Conservation (phyloP, 2,888 invertebrate genomes). For the Tuta absoluta region DNA sequence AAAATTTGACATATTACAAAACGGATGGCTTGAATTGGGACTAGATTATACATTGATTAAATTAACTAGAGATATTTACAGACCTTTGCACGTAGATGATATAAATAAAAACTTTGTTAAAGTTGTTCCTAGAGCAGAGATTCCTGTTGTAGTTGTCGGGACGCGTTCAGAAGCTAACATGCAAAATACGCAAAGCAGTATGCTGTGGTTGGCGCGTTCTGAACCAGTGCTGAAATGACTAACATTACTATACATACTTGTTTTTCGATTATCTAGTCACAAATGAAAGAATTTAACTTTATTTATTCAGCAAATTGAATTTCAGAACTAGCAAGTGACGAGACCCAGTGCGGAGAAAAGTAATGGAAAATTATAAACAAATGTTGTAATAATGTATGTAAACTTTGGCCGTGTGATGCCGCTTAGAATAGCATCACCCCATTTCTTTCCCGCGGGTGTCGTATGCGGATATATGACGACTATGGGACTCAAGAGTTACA, state of each 20-base stretch:
- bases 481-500: too few species aligned
- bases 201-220: background rate
- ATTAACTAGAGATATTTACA: background rate
- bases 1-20: background rate
- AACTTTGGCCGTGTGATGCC: too few species aligned
- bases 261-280: background rate
- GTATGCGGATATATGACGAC: too few species aligned
- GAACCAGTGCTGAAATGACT: background rate
- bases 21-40: background rate
- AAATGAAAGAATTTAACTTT: background rate
- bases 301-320: background rate
- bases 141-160: background rate
- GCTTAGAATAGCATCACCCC: too few species aligned
- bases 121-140: background rate
- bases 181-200: background rate
- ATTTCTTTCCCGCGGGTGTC: too few species aligned
- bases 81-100: background rate
- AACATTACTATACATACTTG: too few species aligned
- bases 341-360: slow-evolving; percentile 1
- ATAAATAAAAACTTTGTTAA: background rate
- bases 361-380: background rate
- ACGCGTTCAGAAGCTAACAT: background rate
- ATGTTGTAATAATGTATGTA: background rate
- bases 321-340: background rate
- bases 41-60: background rate